Conservation (phyloP, 2,113 vertebrate species). For the Triplophysa tibetana region DNA sequence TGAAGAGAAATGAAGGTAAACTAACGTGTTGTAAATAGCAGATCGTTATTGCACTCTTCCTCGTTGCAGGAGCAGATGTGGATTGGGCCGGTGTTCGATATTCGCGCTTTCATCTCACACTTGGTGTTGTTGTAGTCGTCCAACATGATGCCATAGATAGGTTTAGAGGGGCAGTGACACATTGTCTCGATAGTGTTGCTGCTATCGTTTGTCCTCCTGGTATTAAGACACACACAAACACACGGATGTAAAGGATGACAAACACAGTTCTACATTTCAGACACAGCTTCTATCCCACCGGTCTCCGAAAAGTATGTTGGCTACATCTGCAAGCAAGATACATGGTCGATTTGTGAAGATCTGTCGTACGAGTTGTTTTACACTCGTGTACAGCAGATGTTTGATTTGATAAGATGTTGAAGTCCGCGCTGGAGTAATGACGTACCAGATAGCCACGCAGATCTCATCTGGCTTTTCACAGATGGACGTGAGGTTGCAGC, state of each 20-base stretch:
- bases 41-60: constrained; percentile 83
- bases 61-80: constrained; percentile 84
- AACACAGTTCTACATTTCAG: background rate
- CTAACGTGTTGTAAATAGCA: constrained; percentile 80
- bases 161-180: constrained; percentile 80
- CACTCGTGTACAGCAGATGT: background rate
- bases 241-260: background rate
- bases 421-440: background rate
- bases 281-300: background rate
- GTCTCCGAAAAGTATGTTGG: no score
- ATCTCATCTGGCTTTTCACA: constrained; percentile 76
- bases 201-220: constrained; percentile 84
- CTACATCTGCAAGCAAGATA: background rate
- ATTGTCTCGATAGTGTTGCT: constrained; percentile 84
- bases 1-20: constrained; percentile 1
- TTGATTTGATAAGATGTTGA: background rate
- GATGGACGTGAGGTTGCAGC: constrained; percentile 82
- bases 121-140: constrained; percentile 77
- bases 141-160: constrained; percentile 77
- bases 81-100: constrained; percentile 71
- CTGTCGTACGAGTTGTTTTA: background rate
- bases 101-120: constrained; percentile 88
- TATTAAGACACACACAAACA: constrained; percentile 13
- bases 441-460: constrained; percentile 89
- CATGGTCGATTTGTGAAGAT: background rate